Percentiles rank a stretch among this genome's conserved stretches.
phyloP scores from a whole-genome alignment of 2,113 vertebrate genomes.

The Xenopus tropicalis region UCB_Xtro_10.0 CM004445.2:35631501-35632000 shows the following conservation, averaged over 20 bases:
- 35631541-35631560: no score
- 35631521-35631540: no score
- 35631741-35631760: neutral
- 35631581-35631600: no score
- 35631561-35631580: no score
- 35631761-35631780: neutral
- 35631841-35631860: conserved; percentile 74
- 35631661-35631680: neutral
- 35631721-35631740: neutral
- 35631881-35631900: conserved; percentile 15
- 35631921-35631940: conserved; percentile 19
- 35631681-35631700: conserved; percentile 1
- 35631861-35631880: conserved; percentile 54
- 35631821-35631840: conserved; percentile 55
- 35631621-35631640: no score
- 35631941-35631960: conserved; percentile 41
- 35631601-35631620: no score
- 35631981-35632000: conserved; percentile 39
- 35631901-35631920: conserved; percentile 21
- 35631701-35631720: neutral
- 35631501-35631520: no score
- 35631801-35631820: conserved; percentile 60
- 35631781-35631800: conserved; percentile 46
- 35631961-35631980: conserved; percentile 31
- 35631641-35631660: no score